Conservation (phyloP, 35 echinoderm and acorn worm genomes). For the Holothuria glaberrima region DNA sequence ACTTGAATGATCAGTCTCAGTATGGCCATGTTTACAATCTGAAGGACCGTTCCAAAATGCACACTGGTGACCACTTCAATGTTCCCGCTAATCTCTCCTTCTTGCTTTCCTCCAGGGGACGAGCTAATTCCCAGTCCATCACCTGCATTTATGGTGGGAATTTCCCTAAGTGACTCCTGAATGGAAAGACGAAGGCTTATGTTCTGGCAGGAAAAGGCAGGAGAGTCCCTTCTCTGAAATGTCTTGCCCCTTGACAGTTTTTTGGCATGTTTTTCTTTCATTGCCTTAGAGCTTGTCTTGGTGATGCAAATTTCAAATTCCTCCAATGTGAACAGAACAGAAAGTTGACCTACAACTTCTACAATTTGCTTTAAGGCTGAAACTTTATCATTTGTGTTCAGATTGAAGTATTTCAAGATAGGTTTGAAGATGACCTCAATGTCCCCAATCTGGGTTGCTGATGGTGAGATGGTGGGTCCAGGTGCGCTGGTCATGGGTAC, state of each 20-base stretch:
- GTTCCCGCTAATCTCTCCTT: constrained; percentile 59
- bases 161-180: constrained; percentile 65
- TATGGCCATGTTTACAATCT: constrained; percentile 90
- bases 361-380: constrained; percentile 60
- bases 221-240: constrained; percentile 47
- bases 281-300: constrained; percentile 61
- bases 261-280: constrained; percentile 57
- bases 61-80: constrained; percentile 61
- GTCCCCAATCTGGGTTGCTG: constrained; percentile 76
- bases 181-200: constrained; percentile 64
- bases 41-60: constrained; percentile 72
- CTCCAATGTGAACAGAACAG: constrained; percentile 63
- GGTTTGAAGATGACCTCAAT: constrained; percentile 88
- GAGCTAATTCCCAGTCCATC: background rate
- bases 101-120: constrained; percentile 13
- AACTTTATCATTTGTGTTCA: constrained; percentile 62
- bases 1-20: constrained; percentile 86
- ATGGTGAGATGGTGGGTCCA: constrained; percentile 52
- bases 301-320: constrained; percentile 72
- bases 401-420: constrained; percentile 74
- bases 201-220: constrained; percentile 79
- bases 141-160: background rate
- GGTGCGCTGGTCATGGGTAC: background rate
- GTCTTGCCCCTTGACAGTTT: constrained; percentile 27
- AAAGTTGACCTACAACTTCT: constrained; percentile 64